phyloP scores from a whole-genome alignment of 2,888 invertebrate genomes.

The Erpobdella octoculata region DNA sequence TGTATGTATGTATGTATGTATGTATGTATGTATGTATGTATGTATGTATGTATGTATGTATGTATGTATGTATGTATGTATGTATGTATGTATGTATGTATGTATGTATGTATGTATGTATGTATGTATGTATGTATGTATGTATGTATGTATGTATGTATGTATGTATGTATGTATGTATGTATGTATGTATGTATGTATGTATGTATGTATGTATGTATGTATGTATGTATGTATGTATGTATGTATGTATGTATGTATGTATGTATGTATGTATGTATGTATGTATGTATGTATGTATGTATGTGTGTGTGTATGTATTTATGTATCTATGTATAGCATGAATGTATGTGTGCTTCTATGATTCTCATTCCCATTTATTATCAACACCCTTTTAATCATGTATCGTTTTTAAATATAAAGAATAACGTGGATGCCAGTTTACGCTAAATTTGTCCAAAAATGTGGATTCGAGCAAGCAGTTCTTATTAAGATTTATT shows the following conservation, averaged over 20 bases:
- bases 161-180: slow-evolving; percentile 1
- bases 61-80: slow-evolving; percentile 1
- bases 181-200: slow-evolving; percentile 1
- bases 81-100: slow-evolving; percentile 1
- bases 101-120: slow-evolving; percentile 1
- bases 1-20: slow-evolving; percentile 2
- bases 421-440: too few species aligned
- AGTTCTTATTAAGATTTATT: too few species aligned
- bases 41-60: slow-evolving; percentile 1
- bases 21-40: slow-evolving; percentile 1
- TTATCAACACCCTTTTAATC: too few species aligned
- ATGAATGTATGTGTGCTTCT: too few species aligned
- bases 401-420: too few species aligned
- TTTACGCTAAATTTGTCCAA: too few species aligned
- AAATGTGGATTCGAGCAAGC: too few species aligned
- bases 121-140: slow-evolving; percentile 1
- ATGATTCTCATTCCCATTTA: too few species aligned
- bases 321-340: too few species aligned
- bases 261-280: slow-evolving; percentile 1
- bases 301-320: too few species aligned
- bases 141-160: slow-evolving; percentile 1
- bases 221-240: slow-evolving; percentile 1
- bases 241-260: slow-evolving; percentile 1
- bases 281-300: too few species aligned
- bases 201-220: slow-evolving; percentile 1